Percentiles rank a stretch among this genome's conserved stretches.
Evolutionary conservation across 2,888 invertebrate genomes (phyloP).

Genomic region (Sturmia bella): DNA sequence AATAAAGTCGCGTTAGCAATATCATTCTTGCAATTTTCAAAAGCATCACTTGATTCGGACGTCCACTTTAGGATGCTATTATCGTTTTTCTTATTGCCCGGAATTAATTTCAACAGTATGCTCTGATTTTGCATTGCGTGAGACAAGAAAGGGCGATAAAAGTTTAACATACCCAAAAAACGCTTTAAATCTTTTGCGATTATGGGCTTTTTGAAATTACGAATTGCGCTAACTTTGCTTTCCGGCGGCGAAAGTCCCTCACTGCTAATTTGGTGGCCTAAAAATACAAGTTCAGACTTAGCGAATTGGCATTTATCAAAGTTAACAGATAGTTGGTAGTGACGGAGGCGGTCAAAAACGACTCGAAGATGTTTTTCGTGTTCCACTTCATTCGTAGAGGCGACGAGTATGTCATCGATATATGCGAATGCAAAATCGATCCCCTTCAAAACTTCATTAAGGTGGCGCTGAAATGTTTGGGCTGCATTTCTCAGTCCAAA

Average conservation of each 20-base stretch:
- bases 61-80: conserved; percentile 53
- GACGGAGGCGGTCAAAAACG: neutral
- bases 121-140: conserved; percentile 33
- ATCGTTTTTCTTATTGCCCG: conserved; percentile 65
- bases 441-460: conserved; percentile 68
- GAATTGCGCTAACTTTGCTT: conserved; percentile 42
- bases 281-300: neutral
- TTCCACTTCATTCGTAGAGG: neutral
- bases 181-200: conserved; percentile 26
- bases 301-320: conserved; percentile 8
- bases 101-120: neutral
- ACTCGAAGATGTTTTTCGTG: neutral
- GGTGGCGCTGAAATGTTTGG: conserved; percentile 71
- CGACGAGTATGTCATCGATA: neutral
- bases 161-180: conserved; percentile 71
- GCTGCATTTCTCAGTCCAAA: conserved; percentile 74
- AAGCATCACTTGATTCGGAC: conserved; percentile 42
- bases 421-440: neutral
- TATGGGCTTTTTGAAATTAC: conserved; percentile 15
- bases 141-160: conserved; percentile 66
- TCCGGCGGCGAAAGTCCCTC: neutral
- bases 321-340: neutral
- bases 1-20: conserved; percentile 53
- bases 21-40: conserved; percentile 52
- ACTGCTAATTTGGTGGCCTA: conserved; percentile 13